Evolutionary conservation across 2,797 vertebrate genomes (phyloP).

Genomic region (Discoglossus pictus): DNA sequence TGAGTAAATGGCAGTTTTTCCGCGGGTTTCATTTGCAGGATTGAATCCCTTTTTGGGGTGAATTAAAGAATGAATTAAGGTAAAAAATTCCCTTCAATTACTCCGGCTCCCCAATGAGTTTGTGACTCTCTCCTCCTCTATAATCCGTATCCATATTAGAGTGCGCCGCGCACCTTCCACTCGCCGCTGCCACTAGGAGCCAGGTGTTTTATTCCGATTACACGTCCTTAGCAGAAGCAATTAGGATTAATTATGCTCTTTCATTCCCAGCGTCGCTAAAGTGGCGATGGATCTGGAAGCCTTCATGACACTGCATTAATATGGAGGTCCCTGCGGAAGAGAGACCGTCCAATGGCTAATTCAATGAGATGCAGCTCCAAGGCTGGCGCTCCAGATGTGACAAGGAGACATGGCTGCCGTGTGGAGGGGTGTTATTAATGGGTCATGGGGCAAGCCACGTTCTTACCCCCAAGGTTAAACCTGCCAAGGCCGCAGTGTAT

Average conservation of each 20-base stretch:
- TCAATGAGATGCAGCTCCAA: conserved; percentile 55
- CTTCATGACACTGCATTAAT: conserved; percentile 64
- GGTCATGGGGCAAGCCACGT: too few relatives aligned
- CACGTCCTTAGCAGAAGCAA: conserved; percentile 54
- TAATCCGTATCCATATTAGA: conserved; percentile 37
- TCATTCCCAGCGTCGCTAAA: conserved; percentile 59
- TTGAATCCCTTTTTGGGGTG: too few relatives aligned
- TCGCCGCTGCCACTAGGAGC: conserved; percentile 38
- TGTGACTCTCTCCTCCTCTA: conserved; percentile 7
- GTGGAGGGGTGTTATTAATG: too few relatives aligned
- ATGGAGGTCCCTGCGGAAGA: conserved; percentile 57
- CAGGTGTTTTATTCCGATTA: conserved; percentile 58
- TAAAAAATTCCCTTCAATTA: conserved; percentile 27
- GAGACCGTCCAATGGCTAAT: conserved; percentile 55
- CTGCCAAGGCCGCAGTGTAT: too few relatives aligned
- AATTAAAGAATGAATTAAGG: conserved; percentile 26
- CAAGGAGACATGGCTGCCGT: background rate
- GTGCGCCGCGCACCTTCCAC: conserved; percentile 1
- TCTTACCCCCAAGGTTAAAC: too few relatives aligned
- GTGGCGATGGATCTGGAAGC: conserved; percentile 54
- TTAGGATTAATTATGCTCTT: conserved; percentile 61
- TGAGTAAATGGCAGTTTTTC: too few relatives aligned
- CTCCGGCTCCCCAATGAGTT: conserved; percentile 30
- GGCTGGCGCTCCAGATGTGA: conserved; percentile 40
- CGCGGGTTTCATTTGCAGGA: too few relatives aligned